phyloP scores from a whole-genome alignment of 2,888 invertebrate species.

The Didymodactylos carnosus region DNA sequence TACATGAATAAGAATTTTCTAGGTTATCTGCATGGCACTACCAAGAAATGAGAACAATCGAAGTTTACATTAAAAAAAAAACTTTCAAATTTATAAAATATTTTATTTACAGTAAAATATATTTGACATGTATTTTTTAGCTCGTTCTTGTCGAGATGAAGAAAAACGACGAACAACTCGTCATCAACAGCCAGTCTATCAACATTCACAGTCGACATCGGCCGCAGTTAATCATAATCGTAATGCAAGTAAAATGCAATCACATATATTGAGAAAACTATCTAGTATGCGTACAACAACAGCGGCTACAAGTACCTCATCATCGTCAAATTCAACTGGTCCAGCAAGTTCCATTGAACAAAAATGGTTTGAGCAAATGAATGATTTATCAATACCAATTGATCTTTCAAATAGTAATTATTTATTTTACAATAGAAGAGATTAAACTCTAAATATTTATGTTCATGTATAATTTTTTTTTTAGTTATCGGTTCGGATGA shows the following conservation, averaged over 20 bases:
- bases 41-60: too few relatives aligned
- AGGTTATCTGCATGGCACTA: too few relatives aligned
- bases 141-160: not conserved
- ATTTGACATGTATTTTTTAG: too few relatives aligned
- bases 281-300: not conserved
- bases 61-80: too few relatives aligned
- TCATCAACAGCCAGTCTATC: not conserved
- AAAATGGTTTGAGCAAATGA: not conserved
- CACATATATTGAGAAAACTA: not conserved
- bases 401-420: not conserved
- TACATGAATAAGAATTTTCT: too few relatives aligned
- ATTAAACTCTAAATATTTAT: not conserved
- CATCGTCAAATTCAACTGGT: not conserved
- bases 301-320: not conserved
- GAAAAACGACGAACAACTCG: not conserved
- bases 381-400: not conserved
- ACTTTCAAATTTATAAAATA: too few relatives aligned
- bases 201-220: not conserved
- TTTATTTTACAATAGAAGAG: too few relatives aligned
- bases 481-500: not conserved
- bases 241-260: not conserved
- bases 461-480: not conserved
- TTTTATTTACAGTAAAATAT: too few relatives aligned
- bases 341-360: not conserved
- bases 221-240: not conserved